Base-by-base conservation (phyloP, 1,140 invertebrate genomes). In the Linepithema humile region DNA sequence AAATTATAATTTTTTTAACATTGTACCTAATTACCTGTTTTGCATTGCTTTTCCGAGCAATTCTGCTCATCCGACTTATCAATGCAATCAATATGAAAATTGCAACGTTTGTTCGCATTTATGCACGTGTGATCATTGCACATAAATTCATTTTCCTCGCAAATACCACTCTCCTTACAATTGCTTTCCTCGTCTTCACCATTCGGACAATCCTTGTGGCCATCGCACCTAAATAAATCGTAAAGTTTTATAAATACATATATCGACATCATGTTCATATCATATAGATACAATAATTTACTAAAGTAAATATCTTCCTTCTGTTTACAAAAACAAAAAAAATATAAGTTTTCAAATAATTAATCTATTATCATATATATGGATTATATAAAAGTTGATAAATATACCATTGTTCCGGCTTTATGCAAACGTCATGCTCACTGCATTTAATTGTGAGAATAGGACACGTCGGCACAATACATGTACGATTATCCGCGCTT, bases 51-150 rank as follows among this genome's bases (percentile, higher is more conserved):
- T 40, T 60, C 70, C 7, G 92, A 92, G 88, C 96, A 98, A 59
- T 96, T 94, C 10, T 95, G 91, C 90, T 98, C 98, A 88, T 98
- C 97, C 1, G 96, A 97, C 43, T 95, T 95, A 90, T 98, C 97
- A 3, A 92, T 89, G 89, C 98, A 98, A 90, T 98, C 97, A 53
- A 94, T 95, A n/a, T 95, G 90, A 0, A 95, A 95, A 92, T 98
- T 96, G 91, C 98, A 98, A 12, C 96, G 94, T 82, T 95, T 96
- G 73, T 94, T 94, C 75, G 94, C 93, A 26, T 95, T 94, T 17
- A 97, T 96, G 89, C 97, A 98, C 53, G 96, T 94, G 1, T 97
- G 96, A 85, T 91, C 95, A 20, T 90, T 93, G 78, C 96, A 96
- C 40, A 91, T 91, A 84, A 96, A 96, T 91, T 95, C 91, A 72